Evolutionary conservation across 2,888 invertebrate species (phyloP).

Genomic region (Zootermopsis nevadensis): DNA sequence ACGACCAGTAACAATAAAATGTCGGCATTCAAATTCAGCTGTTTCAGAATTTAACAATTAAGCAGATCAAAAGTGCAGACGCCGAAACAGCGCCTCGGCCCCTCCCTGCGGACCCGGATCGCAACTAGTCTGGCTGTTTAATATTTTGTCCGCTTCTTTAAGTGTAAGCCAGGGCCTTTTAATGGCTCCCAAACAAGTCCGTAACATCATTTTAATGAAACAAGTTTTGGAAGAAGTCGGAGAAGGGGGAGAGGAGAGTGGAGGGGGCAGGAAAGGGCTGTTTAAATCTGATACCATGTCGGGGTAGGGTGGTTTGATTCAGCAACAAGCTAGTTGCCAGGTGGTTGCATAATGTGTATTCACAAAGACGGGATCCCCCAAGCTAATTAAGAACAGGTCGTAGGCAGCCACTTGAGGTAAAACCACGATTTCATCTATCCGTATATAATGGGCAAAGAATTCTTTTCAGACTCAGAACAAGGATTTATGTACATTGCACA

Average conservation of each 20-base stretch:
- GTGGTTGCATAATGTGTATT: neutral
- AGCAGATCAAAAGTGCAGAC: slow-evolving; percentile 38
- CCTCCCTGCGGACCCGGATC: neutral
- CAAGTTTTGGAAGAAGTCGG: slow-evolving; percentile 17
- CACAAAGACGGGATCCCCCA: neutral
- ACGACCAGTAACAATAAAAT: neutral
- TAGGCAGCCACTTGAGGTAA: neutral
- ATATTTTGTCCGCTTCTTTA: neutral
- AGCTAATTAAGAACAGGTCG: neutral
- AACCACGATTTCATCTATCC: neutral
- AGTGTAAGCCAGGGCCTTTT: neutral
- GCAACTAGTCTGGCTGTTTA: neutral
- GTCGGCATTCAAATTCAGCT: neutral
- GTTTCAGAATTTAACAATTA: slow-evolving; percentile 10
- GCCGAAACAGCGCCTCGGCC: slow-evolving; percentile 10
- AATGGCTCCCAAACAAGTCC: slow-evolving; percentile 27
- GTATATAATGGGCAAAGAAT: neutral
- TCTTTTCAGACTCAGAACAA: neutral
- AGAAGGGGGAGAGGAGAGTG: neutral
- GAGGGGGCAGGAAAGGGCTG: neutral
- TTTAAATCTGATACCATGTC: neutral
- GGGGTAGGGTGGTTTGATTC: neutral
- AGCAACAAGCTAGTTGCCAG: slow-evolving; percentile 6
- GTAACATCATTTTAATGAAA: slow-evolving; percentile 33
- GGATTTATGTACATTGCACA: no score